Base-by-base conservation (phyloP, 2,888 invertebrate genomes). In the Diogma glabrata region DNA sequence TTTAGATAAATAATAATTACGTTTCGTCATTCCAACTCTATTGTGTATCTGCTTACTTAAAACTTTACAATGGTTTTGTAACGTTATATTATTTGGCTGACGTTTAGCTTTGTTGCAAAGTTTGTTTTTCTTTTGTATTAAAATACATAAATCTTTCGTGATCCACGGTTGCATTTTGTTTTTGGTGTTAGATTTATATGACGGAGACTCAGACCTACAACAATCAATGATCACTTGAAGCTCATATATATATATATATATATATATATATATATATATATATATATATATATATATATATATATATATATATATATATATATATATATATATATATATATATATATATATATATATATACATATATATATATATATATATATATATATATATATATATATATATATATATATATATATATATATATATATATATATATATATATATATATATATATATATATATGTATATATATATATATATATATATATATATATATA, bases 211-310 rank as follows among this genome's bases (percentile, higher is more conserved):
- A n/a, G n/a, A n/a, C n/a, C n/a, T n/a, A n/a, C n/a, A n/a, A n/a
- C n/a, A n/a, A n/a, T n/a, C n/a, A n/a, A n/a, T n/a, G n/a, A n/a
- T n/a, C n/a, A n/a, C n/a, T n/a, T n/a, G n/a, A n/a, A n/a, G n/a
- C n/a, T n/a, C n/a, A 33, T 33, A 33, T 33, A 33, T 33, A 33
- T 33, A 33, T 33, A 33, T 33, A 33, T 33, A 33, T 33, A 33
- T 33, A 33, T 33, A 33, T 33, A 33, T 33, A 33, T 33, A 33
- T 33, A 33, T 33, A 33, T 33, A 4, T 33, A 33, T 33, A 33
- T 33, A 33, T 33, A 33, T 33, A 10, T 33, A 33, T 33, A 33
- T 7, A 33, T 33, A 33, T 33, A 33, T 33, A 33, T 33, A 33
- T 33, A 33, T 33, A 33, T 33, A 33, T 33, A 33, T 33, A 33